Percentiles rank a stretch among this genome's conserved stretches.
These are phyloP conservation scores for Muricea muricata DNA, from an alignment of 92 coral and sea anemone genomes.

Conservation along the genomic window DNA sequence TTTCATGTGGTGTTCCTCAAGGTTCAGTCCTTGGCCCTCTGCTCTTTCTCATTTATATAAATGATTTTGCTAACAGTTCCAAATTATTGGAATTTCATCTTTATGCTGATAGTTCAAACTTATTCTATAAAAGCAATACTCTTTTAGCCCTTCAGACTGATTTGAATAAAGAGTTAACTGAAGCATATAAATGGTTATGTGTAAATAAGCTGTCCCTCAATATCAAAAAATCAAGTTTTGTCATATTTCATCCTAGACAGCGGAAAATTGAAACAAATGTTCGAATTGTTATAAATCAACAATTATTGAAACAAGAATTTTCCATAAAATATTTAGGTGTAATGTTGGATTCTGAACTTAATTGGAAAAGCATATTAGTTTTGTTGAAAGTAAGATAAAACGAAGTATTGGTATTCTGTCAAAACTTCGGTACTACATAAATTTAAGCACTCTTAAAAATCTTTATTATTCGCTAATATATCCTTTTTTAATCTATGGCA, in stretches of 20 bases:
- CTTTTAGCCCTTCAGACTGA: background rate
- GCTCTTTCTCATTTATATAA: conserved; percentile 33
- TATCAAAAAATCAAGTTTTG: background rate
- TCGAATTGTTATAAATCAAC: no score
- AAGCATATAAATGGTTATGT: background rate
- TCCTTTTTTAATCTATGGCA: background rate
- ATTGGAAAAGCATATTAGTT: background rate
- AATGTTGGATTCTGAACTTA: background rate
- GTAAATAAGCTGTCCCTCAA: background rate
- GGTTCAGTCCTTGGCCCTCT: conserved; percentile 63
- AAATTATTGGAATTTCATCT: background rate
- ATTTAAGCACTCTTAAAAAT: no score
- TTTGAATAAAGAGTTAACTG: background rate
- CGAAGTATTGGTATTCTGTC: background rate
- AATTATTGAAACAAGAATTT: no score
- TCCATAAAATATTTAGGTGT: background rate
- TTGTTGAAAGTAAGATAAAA: background rate
- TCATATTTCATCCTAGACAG: no score
- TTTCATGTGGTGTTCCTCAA: conserved; percentile 57
- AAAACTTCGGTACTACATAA: no score
- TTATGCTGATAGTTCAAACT: background rate
- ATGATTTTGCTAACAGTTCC: conserved; percentile 42
- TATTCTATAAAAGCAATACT: background rate
- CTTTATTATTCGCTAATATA: background rate
- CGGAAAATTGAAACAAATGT: no score